Conservation (phyloP, 2,113 vertebrate species). For the Actinemys pallida region DNA sequence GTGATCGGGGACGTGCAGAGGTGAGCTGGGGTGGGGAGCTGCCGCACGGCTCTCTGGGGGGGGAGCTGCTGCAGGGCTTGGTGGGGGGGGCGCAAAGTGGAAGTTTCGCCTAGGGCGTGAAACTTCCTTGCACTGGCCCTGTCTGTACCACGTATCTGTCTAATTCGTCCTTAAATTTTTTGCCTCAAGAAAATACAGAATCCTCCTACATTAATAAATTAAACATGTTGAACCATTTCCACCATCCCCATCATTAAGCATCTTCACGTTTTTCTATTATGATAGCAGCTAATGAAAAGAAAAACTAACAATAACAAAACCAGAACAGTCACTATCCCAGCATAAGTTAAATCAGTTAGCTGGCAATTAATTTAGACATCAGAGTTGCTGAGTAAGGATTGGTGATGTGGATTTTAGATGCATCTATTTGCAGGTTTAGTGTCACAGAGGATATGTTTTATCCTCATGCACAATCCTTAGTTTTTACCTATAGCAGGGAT, state of each 20-base stretch:
- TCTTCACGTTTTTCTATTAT: neutral
- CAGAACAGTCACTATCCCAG: neutral
- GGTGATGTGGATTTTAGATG: neutral
- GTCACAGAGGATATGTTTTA: neutral
- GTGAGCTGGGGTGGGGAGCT: too few species aligned
- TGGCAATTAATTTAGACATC: neutral
- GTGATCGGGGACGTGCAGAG: too few species aligned
- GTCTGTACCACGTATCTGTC: neutral
- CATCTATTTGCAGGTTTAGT: neutral
- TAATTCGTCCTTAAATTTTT: neutral
- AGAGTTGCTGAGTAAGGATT: neutral
- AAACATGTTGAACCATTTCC: neutral
- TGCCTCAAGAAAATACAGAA: neutral
- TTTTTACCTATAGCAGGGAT: neutral
- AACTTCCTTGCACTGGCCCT: neutral
- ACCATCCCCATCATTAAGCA: neutral
- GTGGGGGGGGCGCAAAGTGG: too few species aligned
- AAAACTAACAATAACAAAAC: neutral
- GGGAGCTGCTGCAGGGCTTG: too few species aligned
- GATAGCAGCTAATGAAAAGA: neutral
- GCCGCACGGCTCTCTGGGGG: too few species aligned
- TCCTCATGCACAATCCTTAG: neutral
- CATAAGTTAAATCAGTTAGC: neutral
- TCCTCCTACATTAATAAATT: neutral
- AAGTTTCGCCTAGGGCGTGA: too few species aligned